These are phyloP conservation scores for Gadopsis bispinosus DNA, from an alignment of 2,797 vertebrate species.

Conservation along the genomic window DNA sequence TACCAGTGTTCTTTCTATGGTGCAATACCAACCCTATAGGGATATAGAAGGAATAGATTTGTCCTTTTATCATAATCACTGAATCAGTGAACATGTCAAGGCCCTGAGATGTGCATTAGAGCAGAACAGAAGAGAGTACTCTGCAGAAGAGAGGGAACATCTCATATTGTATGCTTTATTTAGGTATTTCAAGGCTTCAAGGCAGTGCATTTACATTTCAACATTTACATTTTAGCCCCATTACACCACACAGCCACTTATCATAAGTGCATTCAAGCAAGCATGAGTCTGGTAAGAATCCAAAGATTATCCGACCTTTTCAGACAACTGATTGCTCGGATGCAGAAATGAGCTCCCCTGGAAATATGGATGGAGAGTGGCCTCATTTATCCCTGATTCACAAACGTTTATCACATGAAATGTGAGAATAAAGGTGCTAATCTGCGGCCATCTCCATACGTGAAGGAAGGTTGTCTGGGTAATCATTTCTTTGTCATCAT, in stretches of 20 bases:
- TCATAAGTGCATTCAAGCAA: conserved; percentile 50
- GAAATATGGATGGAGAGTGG: not conserved
- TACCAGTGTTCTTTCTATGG: not conserved
- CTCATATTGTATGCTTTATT: conserved; percentile 54
- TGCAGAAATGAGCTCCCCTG: conserved; percentile 17
- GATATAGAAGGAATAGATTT: conserved; percentile 19
- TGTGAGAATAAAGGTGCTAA: not conserved
- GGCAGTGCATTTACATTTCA: conserved; percentile 61
- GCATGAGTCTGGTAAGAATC: conserved; percentile 22
- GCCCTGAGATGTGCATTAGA: conserved; percentile 57
- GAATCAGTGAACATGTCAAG: conserved; percentile 38
- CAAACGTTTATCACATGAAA: conserved; percentile 18
- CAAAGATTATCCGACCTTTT: conserved; percentile 40
- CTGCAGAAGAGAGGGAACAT: conserved; percentile 44
- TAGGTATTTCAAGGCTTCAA: conserved; percentile 36
- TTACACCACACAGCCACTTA: conserved; percentile 54
- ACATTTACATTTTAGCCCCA: conserved; percentile 60
- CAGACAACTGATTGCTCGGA: conserved; percentile 27
- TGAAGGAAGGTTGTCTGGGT: conserved; percentile 8
- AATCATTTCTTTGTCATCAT: not conserved
- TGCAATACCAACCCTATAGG: not conserved
- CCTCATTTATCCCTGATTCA: conserved; percentile 21
- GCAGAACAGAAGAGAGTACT: conserved; percentile 30
- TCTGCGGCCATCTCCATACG: not conserved
- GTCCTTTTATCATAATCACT: conserved; percentile 50